A percentile compares a stretch with the other conserved stretches of the same genome.
Conservation (phyloP, 2,888 invertebrate species). For the Chromoteleia sp. region DNA sequence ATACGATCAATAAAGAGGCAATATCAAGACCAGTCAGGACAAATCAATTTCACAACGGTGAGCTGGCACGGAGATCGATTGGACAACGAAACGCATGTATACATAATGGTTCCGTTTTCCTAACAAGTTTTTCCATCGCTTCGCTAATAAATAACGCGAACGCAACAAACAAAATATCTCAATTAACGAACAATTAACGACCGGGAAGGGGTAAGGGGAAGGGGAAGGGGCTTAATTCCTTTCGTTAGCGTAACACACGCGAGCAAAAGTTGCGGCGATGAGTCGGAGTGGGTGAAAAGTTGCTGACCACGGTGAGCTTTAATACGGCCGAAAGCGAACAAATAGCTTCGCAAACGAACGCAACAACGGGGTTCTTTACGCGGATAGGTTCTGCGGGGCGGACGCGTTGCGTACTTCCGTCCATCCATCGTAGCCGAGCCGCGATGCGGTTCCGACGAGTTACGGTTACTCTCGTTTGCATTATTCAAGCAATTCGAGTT, state of each 20-base stretch:
- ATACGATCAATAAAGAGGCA: constrained; percentile 53
- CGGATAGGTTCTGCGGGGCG: constrained; percentile 27
- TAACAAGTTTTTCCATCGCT: constrained; percentile 31
- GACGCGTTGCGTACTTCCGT: constrained; percentile 42
- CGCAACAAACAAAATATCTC: constrained; percentile 29
- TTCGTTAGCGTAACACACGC: too few species aligned
- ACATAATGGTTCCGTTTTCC: constrained; percentile 13
- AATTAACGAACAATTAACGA: constrained; percentile 15
- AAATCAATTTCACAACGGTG: constrained; percentile 52
- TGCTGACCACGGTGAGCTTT: too few species aligned
- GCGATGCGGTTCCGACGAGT: constrained; percentile 56
- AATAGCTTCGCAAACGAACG: constrained; percentile 41
- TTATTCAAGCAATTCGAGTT: constrained; percentile 68
- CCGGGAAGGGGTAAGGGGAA: too few species aligned
- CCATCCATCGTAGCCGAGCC: constrained; percentile 28
- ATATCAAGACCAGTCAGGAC: constrained; percentile 48
- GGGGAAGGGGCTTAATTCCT: too few species aligned
- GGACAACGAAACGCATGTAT: constrained; percentile 42
- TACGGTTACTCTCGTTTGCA: constrained; percentile 63
- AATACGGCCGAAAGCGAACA: too few species aligned
- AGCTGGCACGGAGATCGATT: constrained; percentile 12
- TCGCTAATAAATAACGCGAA: constrained; percentile 15
- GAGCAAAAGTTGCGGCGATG: too few species aligned
- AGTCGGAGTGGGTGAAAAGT: too few species aligned
- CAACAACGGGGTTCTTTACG: constrained; percentile 15